A percentile compares a stretch with the other conserved stretches of the same genome.
These are phyloP conservation scores for Drosophila greeni DNA, from an alignment of 2,888 invertebrate species.

Conservation along the genomic window DNA sequence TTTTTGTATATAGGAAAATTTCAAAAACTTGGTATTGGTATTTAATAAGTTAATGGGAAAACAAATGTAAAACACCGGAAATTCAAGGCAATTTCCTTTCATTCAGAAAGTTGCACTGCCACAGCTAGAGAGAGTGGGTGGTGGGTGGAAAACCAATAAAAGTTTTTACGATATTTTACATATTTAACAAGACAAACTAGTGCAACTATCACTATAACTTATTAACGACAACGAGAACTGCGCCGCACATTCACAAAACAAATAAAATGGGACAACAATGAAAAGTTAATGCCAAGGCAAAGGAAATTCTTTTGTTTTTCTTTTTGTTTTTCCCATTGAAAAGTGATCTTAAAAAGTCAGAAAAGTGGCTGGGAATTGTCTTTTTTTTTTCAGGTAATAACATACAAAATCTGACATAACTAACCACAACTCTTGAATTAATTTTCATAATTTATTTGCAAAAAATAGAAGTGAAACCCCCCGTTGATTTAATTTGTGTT, in stretches of 20 bases:
- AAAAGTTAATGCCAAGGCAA: neutral
- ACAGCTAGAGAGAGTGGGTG: neutral
- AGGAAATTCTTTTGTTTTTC: neutral
- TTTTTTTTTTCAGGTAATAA: neutral
- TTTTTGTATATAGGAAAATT: neutral
- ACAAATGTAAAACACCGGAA: neutral
- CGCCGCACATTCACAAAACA: neutral
- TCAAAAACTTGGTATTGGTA: neutral
- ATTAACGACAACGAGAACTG: conserved; percentile 12
- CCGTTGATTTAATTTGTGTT: conserved; percentile 1
- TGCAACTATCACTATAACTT: conserved; percentile 1
- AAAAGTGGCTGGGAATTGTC: neutral
- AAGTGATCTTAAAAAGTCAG: neutral
- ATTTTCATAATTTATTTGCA: neutral
- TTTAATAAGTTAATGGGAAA: neutral
- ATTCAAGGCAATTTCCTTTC: neutral
- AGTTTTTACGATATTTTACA: conserved; percentile 2
- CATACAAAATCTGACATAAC: neutral
- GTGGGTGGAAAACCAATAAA: neutral
- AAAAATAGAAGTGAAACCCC: neutral
- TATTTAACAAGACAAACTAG: conserved; percentile 9
- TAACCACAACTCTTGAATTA: neutral
- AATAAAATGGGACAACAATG: conserved; percentile 8
- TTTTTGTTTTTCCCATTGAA: neutral
- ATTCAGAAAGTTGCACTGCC: neutral